phyloP scores from a whole-genome alignment of 1,140 invertebrate genomes.

The Phortica variegata region DNA sequence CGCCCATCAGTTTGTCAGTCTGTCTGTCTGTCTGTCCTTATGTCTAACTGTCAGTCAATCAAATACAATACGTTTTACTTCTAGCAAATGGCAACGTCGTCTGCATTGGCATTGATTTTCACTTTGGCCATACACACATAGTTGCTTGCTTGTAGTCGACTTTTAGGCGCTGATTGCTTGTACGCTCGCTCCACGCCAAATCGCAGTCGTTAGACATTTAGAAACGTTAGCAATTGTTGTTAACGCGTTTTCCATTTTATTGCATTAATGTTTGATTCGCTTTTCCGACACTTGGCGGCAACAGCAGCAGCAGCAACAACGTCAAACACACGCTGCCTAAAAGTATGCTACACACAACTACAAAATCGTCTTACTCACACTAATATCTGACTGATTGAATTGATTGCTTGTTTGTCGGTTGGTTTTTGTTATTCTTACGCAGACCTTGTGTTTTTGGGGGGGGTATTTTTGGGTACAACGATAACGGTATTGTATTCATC shows the following conservation, averaged over 20 bases:
- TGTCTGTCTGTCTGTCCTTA: slow-evolving; percentile 18
- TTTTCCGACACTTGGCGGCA: slow-evolving; percentile 23
- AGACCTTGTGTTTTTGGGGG: slow-evolving; percentile 1
- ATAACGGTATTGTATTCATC: no score
- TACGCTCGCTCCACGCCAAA: slow-evolving; percentile 14
- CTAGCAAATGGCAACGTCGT: no score
- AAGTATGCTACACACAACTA: no score
- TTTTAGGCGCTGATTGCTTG: slow-evolving; percentile 22
- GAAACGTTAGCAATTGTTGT: slow-evolving; percentile 38
- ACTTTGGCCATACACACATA: no score
- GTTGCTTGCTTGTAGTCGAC: slow-evolving; percentile 29
- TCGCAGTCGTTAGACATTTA: slow-evolving; percentile 19
- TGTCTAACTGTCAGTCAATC: no score
- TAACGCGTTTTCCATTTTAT: slow-evolving; percentile 49
- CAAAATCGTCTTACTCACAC: no score
- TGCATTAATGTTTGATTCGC: slow-evolving; percentile 48
- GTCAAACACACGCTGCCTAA: slow-evolving; percentile 4
- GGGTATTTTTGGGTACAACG: not conserved
- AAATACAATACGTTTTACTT: no score
- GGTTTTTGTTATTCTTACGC: slow-evolving; percentile 13
- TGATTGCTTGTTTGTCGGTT: slow-evolving; percentile 25
- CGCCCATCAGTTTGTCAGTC: not conserved
- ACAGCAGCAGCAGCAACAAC: not conserved
- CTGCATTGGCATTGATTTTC: slow-evolving; percentile 35
- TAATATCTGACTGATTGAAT: slow-evolving; percentile 32